These are phyloP conservation scores for Drosophila setifemur DNA, from an alignment of 1,140 invertebrate genomes.

Conservation along the genomic window DNA sequence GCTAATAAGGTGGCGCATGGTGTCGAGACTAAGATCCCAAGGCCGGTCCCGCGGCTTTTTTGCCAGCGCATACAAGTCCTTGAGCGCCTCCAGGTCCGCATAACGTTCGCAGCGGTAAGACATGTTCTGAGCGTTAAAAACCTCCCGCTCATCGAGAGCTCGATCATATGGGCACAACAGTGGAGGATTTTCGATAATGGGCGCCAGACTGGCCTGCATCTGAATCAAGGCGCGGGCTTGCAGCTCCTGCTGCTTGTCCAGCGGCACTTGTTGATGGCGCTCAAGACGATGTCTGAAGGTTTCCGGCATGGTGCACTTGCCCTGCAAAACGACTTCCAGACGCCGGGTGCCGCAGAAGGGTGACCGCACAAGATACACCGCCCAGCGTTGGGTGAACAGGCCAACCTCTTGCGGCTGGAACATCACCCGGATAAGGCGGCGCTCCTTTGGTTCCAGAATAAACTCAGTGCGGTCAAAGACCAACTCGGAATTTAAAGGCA, in stretches of 20 bases:
- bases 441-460: conserved; percentile 12
- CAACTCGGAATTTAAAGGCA: conserved; percentile 21
- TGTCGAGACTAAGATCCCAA: conserved; percentile 52
- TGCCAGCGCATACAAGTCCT: conserved; percentile 42
- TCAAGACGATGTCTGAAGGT: conserved; percentile 25
- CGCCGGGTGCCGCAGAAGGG: conserved; percentile 45
- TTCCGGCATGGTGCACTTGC: conserved; percentile 40
- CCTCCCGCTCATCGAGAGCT: conserved; percentile 56
- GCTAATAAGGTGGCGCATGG: conserved; percentile 38
- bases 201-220: conserved; percentile 40
- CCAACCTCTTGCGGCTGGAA: conserved; percentile 51
- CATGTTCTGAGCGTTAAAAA: conserved; percentile 50
- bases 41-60: conserved; percentile 66
- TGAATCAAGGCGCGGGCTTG: conserved; percentile 11
- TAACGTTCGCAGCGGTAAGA: conserved; percentile 56
- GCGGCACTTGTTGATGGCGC: neutral
- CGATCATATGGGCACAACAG: conserved; percentile 62
- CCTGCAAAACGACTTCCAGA: conserved; percentile 30
- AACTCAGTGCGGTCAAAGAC: conserved; percentile 44
- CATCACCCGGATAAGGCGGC: conserved; percentile 38
- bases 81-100: conserved; percentile 60
- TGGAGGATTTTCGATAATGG: conserved; percentile 22
- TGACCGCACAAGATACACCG: conserved; percentile 17
- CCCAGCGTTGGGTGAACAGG: conserved; percentile 35
- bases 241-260: conserved; percentile 29